Conservation (phyloP, 2,797 vertebrate genomes). For the Tiaroga cobitis region DNA sequence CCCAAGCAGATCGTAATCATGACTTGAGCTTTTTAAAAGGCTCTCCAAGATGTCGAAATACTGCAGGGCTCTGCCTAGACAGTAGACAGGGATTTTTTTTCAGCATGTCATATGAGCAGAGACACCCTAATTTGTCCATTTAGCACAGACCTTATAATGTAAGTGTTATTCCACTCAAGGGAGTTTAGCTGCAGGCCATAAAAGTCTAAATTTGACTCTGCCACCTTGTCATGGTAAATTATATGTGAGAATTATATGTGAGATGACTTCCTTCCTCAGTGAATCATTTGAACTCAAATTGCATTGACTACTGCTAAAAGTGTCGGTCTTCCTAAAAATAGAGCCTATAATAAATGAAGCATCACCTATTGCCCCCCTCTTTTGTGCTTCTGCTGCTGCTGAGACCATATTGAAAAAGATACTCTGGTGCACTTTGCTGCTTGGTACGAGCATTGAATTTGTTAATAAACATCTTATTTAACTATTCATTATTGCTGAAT, state of each 20-base stretch:
- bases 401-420: slow-evolving; percentile 8
- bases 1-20: slow-evolving; percentile 61
- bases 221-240: slow-evolving; percentile 40
- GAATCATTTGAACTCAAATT: slow-evolving; percentile 41
- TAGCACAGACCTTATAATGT: neutral
- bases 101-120: neutral
- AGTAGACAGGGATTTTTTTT: slow-evolving; percentile 1
- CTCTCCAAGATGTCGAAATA: slow-evolving; percentile 55
- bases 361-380: slow-evolving; percentile 8
- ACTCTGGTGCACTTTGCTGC: slow-evolving; percentile 11
- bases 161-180: neutral
- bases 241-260: slow-evolving; percentile 23
- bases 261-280: slow-evolving; percentile 33
- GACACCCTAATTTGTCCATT: slow-evolving; percentile 1
- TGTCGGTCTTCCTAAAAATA: slow-evolving; percentile 45
- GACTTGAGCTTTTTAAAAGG: slow-evolving; percentile 69
- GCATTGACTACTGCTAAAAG: slow-evolving; percentile 24
- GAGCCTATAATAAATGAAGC: slow-evolving; percentile 31
- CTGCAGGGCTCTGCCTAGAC: slow-evolving; percentile 5
- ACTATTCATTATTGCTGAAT: slow-evolving; percentile 11
- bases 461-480: slow-evolving; percentile 34
- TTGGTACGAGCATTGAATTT: slow-evolving; percentile 33
- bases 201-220: slow-evolving; percentile 9
- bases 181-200: slow-evolving; percentile 9
- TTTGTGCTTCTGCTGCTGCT: slow-evolving; percentile 28